Base-by-base conservation (phyloP, 1,140 invertebrate genomes). In the Hycleus cichorii region DNA sequence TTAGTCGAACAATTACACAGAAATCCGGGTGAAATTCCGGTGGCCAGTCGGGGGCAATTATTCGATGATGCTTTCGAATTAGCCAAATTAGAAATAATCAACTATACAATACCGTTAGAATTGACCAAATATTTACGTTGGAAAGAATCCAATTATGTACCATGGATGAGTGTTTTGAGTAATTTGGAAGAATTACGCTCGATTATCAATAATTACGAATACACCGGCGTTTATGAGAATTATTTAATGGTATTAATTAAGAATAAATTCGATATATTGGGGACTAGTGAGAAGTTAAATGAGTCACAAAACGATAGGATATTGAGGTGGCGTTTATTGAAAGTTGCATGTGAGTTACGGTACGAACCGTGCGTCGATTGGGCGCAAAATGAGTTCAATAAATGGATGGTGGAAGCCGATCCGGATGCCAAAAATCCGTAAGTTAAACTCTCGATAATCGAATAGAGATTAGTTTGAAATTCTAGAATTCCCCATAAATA, bases 41-140 rank as follows among this genome's bases (percentile, higher is more conserved):
- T 81, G 0, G 74, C 87, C 0, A 88, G 88, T 54, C 79, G 88
- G 43, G 86, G 83, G 0, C 85, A 88, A 63, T 72, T 89, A 2
- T 64, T 82, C 9, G 79, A 81, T 56, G 80, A 83, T 58, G 73
- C 79, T 3, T 77, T 81, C 24, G 74, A 74, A 39, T 66, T 82
- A 26, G 76, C 77, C 0, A 74, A 79, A 32, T 75, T 78, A 11
- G 81, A 81, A 0, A 64, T 78, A 10, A 56, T 85, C n/a, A 75
- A 79, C 64, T 85, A 85, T 63, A 75, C 72, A 24, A 72, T 80
- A 5, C 80, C 86, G 0, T 75, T 90, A 9, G 74, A 79, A 4
- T 70, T 86, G 3, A 80, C 82, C 10, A 77, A 77, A 27, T 88
- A 86, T 69, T 74, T 88, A 11, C 76, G 75, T 27, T 58, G 56